These are phyloP conservation scores for Amphiduros pacificus DNA, from an alignment of 2,888 invertebrate genomes.

Conservation along the genomic window DNA sequence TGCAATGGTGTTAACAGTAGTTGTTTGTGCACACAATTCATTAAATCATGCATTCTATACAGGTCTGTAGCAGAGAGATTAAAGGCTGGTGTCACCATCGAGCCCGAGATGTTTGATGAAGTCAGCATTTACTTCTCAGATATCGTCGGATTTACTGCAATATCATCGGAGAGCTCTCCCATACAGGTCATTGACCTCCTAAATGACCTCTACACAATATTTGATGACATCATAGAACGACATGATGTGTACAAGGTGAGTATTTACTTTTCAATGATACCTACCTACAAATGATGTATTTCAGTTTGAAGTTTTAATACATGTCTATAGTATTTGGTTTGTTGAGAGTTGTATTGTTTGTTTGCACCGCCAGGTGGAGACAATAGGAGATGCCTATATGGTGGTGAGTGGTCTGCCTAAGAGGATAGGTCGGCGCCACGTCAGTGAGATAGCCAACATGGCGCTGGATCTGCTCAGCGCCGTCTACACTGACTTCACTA, in stretches of 20 bases:
- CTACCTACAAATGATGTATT: neutral
- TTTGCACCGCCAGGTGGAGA: constrained; percentile 55
- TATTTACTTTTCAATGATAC: neutral
- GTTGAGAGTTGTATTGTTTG: neutral
- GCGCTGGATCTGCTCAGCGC: constrained; percentile 29
- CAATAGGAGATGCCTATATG: constrained; percentile 79
- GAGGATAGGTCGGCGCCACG: constrained; percentile 27
- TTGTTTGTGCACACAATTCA: neutral
- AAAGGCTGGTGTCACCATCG: neutral
- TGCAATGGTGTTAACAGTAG: neutral
- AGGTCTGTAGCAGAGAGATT: constrained; percentile 3
- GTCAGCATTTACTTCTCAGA: constrained; percentile 7
- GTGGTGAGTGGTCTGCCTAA: constrained; percentile 30
- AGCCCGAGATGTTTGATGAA: neutral
- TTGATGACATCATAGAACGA: constrained; percentile 5
- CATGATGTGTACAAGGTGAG: constrained; percentile 4
- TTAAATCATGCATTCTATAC: too few relatives aligned
- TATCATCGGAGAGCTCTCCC: constrained; percentile 2
- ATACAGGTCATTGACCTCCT: constrained; percentile 8
- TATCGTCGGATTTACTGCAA: neutral
- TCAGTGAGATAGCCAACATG: constrained; percentile 29
- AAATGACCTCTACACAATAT: constrained; percentile 6
- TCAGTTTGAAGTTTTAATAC: neutral
- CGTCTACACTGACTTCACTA: constrained; percentile 23
- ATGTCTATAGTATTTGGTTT: neutral